Base-by-base conservation (phyloP, 2,113 vertebrate species). In the Pelmatolapia mariae region DNA sequence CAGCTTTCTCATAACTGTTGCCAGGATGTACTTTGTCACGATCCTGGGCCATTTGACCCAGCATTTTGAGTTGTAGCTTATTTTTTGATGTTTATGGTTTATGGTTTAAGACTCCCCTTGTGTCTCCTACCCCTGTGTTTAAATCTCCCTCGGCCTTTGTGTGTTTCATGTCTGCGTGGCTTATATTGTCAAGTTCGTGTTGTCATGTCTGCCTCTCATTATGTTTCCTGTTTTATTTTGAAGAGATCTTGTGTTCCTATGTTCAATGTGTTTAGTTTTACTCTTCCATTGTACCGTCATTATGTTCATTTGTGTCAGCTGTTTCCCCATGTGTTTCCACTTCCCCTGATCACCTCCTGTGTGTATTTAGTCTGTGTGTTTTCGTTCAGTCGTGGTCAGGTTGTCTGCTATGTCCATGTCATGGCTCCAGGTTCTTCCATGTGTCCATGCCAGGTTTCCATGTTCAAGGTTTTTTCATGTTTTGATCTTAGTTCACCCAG, bases 401-500 rank as follows among this genome's bases (percentile, higher is more conserved):
- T 59, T 59, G 26, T 59, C 56, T 10, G 0, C 15, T 10, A 57
- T 57, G 24, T 26, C 0, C 54, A 15, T 26, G 22, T 8, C 2
- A 0, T 8, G 54, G 4, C 1, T 16, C 6, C 7, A 47, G 45
- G 45, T 47, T 16, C 43, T 4, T 16, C 13, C 43, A 45, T 4
- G 13, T 2, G 13, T 2, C 43, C 12, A 4, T 45, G 0, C 5
- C 53, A 54, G 6, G n/a, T 22, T 22, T 54, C 24, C 9, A 52
- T 1, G 50, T 5, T 0, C 50, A 1, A 50, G 9, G 9, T 53
- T n/a, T 53, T 0, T 16, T 59, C 13, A 59, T 29, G 24, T 29
- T 29, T 59, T 59, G 16, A 59, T 29, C 13, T 29, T 9, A 16
- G 7, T 57, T 29, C 56, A 31, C 26, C 57, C 26, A 31, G 26